Base-by-base conservation (phyloP, 1,140 invertebrate genomes). In the Trichoplusia ni region DNA sequence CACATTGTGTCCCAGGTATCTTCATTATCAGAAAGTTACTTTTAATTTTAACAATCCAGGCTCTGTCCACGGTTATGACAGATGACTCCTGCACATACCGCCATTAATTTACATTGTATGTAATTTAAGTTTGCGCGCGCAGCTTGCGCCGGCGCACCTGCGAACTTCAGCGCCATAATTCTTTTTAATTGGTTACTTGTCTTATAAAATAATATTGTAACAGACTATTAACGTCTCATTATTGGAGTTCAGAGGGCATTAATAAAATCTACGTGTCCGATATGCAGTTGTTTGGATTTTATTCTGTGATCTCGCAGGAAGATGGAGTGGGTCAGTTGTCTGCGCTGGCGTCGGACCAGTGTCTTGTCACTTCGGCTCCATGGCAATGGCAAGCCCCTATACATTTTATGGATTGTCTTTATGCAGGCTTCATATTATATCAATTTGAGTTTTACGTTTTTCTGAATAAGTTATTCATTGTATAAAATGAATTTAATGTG, bases 101-200 rank as follows among this genome's bases (percentile, higher is more conserved):
- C 27, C n/a, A 13, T 54, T 53, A 70, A 66, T 70, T 70, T 66
- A 59, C 64, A 70, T 66, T 70, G 37, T 19, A 38, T 27, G 49
- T 64, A 58, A 58, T 58, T 18, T 44, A 44, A 58, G 5, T 53
- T 37, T 11, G 25, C 4, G 6, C 37, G 14, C 38, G 53, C 53
- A 44, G 63, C 68, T 70, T 70, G 68, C 59, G 13, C 38, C 23
- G 27, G 56, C 16, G 65, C 69, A 71, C 64, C 69, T 71, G 69
- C 69, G 65, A 60, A 54, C 40, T 53, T 62, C 27, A 11, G 14
- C 27, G 47, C 62, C 56, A 65, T 64, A 56, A 60, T 19, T 64
- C 54, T 60, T 61, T 42, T 40, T 64, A 69, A 69, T 69, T 69
- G 61, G 56, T 69, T 25, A 27, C 23, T 47, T 61, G 37, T 40